Base-by-base conservation (phyloP, 2,113 vertebrate species). In the Lophochroa leadbeateri region DNA sequence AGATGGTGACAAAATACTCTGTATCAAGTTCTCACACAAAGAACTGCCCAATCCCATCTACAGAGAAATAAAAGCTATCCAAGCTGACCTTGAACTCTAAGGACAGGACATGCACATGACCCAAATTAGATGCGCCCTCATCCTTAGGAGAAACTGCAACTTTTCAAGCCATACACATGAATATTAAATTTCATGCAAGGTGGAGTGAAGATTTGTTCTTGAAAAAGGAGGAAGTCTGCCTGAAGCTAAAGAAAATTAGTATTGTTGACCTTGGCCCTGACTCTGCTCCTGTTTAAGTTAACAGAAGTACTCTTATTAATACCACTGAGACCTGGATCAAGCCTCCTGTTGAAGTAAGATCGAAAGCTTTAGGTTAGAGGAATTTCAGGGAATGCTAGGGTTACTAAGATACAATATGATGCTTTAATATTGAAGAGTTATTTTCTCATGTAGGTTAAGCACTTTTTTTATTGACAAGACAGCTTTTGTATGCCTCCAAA, bases 171-270 rank as follows among this genome's bases (percentile, higher is more conserved):
- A 71, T 86, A 60, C 47, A 47, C 6, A 4, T 3, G 35, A 46
- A 13, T 75, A 82, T 78, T 64, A 75, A 67, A 91, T 95, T 94
- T 86, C 71, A 61, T 21, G 55, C 44, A 83, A 90, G 53, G 71
- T 79, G 39, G 44, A 83, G 15, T 31, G 52, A 94, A 85, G 75
- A 88, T 90, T 70, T 90, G 28, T 27, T 77, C 50, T 88, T 64
- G 35, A 58, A 93, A 93, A 86, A 58, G 49, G n/a, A 91, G 53
- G 58, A 92, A 93, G n/a, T 63, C 55, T 93, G 71, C 75, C 79
- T 83, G 53, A 93, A 97, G 82, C 76, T 55, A 86, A 75, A 94
- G 46, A 43, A 93, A 94, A 90, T 92, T 81, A 94, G 25, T 92
- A 44, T 63, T 90, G 79, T 74, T 96, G 93, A 92, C 89, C 69